Evolutionary conservation across 1,140 invertebrate genomes (phyloP), one percentile per base, ranked within the genome.

Genomic region (Frieseomelitta varia): DNA sequence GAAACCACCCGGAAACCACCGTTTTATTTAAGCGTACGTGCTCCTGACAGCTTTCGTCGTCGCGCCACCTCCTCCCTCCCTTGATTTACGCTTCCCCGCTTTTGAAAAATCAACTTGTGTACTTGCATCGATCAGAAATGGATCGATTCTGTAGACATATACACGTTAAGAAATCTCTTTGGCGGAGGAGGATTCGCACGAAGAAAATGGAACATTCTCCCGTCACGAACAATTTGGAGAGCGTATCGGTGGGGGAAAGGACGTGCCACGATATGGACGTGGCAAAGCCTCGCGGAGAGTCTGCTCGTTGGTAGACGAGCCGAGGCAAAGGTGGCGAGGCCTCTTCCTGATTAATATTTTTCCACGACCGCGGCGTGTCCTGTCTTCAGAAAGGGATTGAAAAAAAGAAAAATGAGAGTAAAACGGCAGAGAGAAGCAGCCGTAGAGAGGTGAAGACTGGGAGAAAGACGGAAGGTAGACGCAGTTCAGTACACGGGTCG

Each of bases 311-410:
- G n/a, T 27, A 27, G 56, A 55, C 19, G 47, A 55, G 72, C 19
- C 1, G 27, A 17, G 34, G 39, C 19, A 47, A 58, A 65, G 51
- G 71, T 30, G 80, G 56, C 61, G 51, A 69, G 51, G 74, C 47
- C 47, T 47, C 39, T 79, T 79, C n/a, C 77, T 91, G 84, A 88
- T 91, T 90, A 91, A 91, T 90, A 91, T 90, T 91, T 90, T 88
- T 85, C 81, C 82, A 51, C 85, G 68, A 27, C 79, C 68, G 74
- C 85, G 68, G 67, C 34, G 75, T 85, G 85, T 76, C 63, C 81
- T 76, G 79, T 82, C 81, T 89, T 89, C n/a, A 55, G 65, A 81
- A 91, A 91, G 79, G 85, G 79, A 91, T 91, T 85, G 84, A 90
- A 85, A 79, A 58, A 39, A 81, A 58, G 47, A 85, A 79, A 79